Evolutionary conservation across 30 jellyfish, hydroid and myxozoan species (phyloP), one percentile per base, ranked within the genome.

Genomic region (Hydractinia echinata): DNA sequence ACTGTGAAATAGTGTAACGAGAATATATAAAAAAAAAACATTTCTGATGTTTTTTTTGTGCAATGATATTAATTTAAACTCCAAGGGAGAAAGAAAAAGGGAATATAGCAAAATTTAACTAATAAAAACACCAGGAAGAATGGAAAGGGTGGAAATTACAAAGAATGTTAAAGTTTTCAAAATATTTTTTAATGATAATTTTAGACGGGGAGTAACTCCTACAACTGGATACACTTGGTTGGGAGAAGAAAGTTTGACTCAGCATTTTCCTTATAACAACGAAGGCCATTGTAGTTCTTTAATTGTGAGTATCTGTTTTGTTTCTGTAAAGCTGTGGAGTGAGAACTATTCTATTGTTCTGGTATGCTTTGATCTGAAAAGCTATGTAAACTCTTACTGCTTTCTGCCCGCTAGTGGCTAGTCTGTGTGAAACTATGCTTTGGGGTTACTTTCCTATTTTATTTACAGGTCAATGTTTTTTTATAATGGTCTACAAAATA

Each of bases 181-280:
- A 71, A 19, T 20, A 67, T 13, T 10, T 30, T 30, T 11, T 4
- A 67, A 13, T 67, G 21, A 13, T 71, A 71, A n/a, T 30, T 71
- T 53, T 67, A 83, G 91, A 53, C 91, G 91, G 44, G 16, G 50
- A 44, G 56, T 48, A 10, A 39, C 91, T 51, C 87, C 88, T 2
- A 82, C 76, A 0, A 55, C 54, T 83, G 91, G 91, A 21, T 83
- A 83, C 61, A 51, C 51, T 21, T 83, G 91, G 91, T 18, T 83
- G 58, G 91, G 91, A 8, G 89, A 73, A 16, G 88, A 73, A 5
- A 74, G 10, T 53, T 44, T 83, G 86, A 73, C 39, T 30, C 19
- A 51, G 16, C 78, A 82, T 82, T 82, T 82, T 71, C 89, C 89
- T 8, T 72, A 68, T 53, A 56, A 82, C 55, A 82, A 71, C 72